Conservation (phyloP, 30 jellyfish, hydroid and myxozoan genomes). For the Aurelia sp. region DNA sequence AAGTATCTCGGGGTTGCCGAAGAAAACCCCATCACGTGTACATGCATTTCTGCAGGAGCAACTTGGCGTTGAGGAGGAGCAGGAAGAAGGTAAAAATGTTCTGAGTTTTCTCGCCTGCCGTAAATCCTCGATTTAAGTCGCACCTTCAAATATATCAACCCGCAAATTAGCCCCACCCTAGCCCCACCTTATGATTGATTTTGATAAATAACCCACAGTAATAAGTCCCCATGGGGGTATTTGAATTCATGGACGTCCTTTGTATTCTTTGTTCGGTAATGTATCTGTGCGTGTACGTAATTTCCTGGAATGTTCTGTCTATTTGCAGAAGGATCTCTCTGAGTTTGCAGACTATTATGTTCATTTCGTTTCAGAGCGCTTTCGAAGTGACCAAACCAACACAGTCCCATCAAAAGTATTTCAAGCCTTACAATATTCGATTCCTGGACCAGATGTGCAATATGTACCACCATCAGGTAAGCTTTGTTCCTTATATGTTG, state of each 20-base stretch:
- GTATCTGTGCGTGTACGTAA: neutral
- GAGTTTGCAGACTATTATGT: no score
- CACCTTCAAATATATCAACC: no score
- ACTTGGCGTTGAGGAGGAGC: slow-evolving; percentile 45
- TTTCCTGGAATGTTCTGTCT: no score
- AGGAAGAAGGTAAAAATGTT: slow-evolving; percentile 24
- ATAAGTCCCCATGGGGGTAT: no score
- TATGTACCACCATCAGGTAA: neutral
- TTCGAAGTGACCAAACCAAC: slow-evolving; percentile 49
- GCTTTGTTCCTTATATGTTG: neutral
- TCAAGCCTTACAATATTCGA: slow-evolving; percentile 59
- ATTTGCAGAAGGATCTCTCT: no score
- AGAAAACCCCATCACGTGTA: slow-evolving; percentile 68
- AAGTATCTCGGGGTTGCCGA: slow-evolving; percentile 15
- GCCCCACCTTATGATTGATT: no score
- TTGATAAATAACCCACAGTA: no score
- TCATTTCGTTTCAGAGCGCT: slow-evolving; percentile 40
- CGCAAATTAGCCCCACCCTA: no score
- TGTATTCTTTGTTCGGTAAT: neutral
- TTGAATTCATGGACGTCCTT: no score
- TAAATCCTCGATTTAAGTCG: no score
- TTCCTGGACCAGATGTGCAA: neutral
- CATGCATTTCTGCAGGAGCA: slow-evolving; percentile 71
- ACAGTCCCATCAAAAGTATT: slow-evolving; percentile 64
- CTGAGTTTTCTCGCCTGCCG: neutral